phyloP scores from a whole-genome alignment of 2,888 invertebrate species.

The Salpingus planirostris region DNA sequence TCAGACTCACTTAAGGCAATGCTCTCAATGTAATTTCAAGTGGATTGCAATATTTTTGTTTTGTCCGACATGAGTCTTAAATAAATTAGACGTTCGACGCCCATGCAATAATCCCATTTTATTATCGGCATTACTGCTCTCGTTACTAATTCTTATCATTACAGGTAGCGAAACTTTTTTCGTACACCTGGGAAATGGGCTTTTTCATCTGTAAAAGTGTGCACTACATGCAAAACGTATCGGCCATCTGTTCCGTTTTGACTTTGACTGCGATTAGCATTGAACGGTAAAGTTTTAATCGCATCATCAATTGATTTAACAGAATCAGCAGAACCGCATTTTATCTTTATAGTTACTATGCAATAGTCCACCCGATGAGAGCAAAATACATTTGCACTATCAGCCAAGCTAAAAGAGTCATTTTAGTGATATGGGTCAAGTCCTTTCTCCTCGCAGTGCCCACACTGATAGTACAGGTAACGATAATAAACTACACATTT shows the following conservation, averaged over 20 bases:
- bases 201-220: conserved; percentile 57
- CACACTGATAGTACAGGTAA: conserved; percentile 54
- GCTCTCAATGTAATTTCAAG: conserved; percentile 10
- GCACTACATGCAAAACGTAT: conserved; percentile 63
- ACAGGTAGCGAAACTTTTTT: conserved; percentile 57
- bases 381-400: conserved; percentile 61
- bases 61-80: conserved; percentile 3
- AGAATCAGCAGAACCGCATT: conserved; percentile 4
- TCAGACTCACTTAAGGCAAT: conserved; percentile 4
- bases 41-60: conserved; percentile 2
- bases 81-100: too few species aligned
- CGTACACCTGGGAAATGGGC: conserved; percentile 61
- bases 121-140: neutral
- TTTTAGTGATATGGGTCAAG: conserved; percentile 51
- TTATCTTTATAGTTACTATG: conserved; percentile 50
- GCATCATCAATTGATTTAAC: conserved; percentile 2
- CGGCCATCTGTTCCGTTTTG: conserved; percentile 61
- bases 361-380: conserved; percentile 61
- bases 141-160: conserved; percentile 1
- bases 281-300: conserved; percentile 50
- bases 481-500: too few species aligned
- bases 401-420: conserved; percentile 53
- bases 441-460: conserved; percentile 54
- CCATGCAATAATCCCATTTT: too few species aligned
- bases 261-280: conserved; percentile 65